A percentile compares a stretch with the other conserved stretches of the same genome.
phyloP scores from a whole-genome alignment of 1,140 invertebrate genomes.

The Scaptodrosophila lebanonensis region DNA sequence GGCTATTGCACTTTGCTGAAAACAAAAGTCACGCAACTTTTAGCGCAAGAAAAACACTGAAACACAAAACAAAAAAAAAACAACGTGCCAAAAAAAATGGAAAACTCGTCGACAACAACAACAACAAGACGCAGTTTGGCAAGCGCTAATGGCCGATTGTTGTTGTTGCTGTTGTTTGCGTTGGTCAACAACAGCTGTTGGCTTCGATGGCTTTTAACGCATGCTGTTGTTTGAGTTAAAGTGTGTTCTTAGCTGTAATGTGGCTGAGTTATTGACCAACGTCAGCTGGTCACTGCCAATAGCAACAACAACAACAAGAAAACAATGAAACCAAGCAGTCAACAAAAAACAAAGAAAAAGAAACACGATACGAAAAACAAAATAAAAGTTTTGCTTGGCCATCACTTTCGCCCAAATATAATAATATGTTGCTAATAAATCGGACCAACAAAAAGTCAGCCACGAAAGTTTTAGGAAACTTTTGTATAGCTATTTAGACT shows the following conservation, averaged over 20 bases:
- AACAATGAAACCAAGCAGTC: too few species aligned
- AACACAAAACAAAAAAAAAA: neutral
- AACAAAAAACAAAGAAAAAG: too few species aligned
- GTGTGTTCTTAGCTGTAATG: too few species aligned
- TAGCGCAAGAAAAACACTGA: neutral
- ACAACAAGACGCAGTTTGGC: conserved; percentile 25
- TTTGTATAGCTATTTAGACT: too few species aligned
- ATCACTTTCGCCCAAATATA: conserved; percentile 44
- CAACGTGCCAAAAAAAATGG: conserved; percentile 6
- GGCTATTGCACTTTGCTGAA: too few species aligned
- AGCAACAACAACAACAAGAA: too few species aligned
- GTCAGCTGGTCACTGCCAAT: conserved; percentile 21
- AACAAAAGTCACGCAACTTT: neutral
- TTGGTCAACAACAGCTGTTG: conserved; percentile 37
- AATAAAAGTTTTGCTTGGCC: conserved; percentile 30
- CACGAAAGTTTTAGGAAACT: too few species aligned
- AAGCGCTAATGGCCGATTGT: conserved; percentile 33
- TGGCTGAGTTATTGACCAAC: conserved; percentile 26
- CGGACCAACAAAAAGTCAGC: conserved; percentile 42
- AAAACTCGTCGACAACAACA: too few species aligned
- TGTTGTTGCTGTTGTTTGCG: conserved; percentile 29
- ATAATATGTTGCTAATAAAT: conserved; percentile 71
- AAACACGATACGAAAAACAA: too few species aligned
- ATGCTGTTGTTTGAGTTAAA: conserved; percentile 25
- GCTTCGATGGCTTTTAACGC: conserved; percentile 32